Evolutionary conservation across 1,140 invertebrate species (phyloP), one percentile per base, ranked within the genome.

Genomic region (Eufriesea mexicana): DNA sequence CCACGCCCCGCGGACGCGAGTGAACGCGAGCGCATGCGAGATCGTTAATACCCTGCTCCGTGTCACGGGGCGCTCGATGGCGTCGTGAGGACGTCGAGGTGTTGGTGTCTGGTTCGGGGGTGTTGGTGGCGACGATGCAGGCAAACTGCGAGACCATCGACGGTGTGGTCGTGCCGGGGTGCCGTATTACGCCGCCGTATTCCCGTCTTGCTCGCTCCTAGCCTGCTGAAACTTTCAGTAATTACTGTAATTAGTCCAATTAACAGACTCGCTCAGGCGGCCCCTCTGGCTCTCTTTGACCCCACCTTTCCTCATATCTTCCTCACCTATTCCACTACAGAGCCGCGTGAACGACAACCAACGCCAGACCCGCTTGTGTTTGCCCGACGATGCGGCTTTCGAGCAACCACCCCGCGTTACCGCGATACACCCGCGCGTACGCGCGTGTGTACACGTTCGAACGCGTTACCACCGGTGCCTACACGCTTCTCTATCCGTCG

Each of bases 181-280:
- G 86, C 88, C 87, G 86, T 92, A 92, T 92, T 92, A 92, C 91
- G 87, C 47, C 88, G 23, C 55, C 55, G 14, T 42, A 5, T 35
- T 86, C 83, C 89, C 80, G 87, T 92, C 89, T 90, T 86, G 55
- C 89, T 86, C 87, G 72, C 71, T 79, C 89, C 45, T 74, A 90
- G 91, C 91, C 89, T 89, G 91, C 90, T 93, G 91, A 94, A 94
- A 94, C 93, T 94, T 94, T 94, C 92, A 92, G 93, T 94, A 94
- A 94, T 94, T 94, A 94, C 93, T 89, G 93, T 94, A 94, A 94
- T 94, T 94, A 93, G 93, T 94, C 92, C 93, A 94, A 94, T 94
- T 93, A 94, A 94, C 93, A 92, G 92, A 93, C 92, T 93, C 93
- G 92, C 92, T 93, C 89, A 91, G 92, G 91, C 90, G 88, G 88